phyloP scores from a whole-genome alignment of 2,888 invertebrate genomes.

The Icerya purchasi region DNA sequence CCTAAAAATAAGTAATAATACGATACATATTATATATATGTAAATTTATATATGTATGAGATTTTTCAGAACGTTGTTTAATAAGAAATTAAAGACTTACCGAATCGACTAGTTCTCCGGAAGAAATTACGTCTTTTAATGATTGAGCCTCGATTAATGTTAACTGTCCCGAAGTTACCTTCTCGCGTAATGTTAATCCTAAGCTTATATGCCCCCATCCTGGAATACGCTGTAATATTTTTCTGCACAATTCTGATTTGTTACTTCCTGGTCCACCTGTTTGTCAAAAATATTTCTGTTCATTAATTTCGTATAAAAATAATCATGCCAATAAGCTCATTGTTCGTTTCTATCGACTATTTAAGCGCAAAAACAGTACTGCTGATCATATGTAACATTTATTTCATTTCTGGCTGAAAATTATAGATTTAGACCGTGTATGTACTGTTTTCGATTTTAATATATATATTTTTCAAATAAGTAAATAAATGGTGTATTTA shows the following conservation, averaged over 20 bases:
- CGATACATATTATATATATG: background rate
- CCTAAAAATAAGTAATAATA: too few species aligned
- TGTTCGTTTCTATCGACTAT: too few species aligned
- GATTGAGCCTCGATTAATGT: conserved; percentile 33
- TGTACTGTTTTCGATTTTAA: too few species aligned
- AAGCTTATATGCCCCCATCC: conserved; percentile 61
- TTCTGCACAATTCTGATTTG: conserved; percentile 56
- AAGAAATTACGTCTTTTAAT: conserved; percentile 45
- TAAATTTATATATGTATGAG: background rate
- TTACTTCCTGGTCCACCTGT: conserved; percentile 77
- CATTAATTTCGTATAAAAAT: background rate
- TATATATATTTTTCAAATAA: too few species aligned
- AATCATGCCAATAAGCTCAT: too few species aligned
- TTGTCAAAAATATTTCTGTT: conserved; percentile 4
- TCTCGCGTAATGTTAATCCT: conserved; percentile 50
- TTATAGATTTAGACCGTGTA: too few species aligned
- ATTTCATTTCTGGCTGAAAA: conserved; percentile 28
- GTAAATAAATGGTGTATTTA: too few species aligned
- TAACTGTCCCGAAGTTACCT: conserved; percentile 32
- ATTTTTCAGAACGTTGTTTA: background rate
- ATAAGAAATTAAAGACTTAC: conserved; percentile 20
- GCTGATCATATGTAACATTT: background rate
- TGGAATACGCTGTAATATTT: conserved; percentile 41
- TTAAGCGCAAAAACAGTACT: background rate
- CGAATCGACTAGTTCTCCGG: conserved; percentile 56